phyloP scores from a whole-genome alignment of 2,113 vertebrate genomes.

The Anseranas semipalmata region DNA sequence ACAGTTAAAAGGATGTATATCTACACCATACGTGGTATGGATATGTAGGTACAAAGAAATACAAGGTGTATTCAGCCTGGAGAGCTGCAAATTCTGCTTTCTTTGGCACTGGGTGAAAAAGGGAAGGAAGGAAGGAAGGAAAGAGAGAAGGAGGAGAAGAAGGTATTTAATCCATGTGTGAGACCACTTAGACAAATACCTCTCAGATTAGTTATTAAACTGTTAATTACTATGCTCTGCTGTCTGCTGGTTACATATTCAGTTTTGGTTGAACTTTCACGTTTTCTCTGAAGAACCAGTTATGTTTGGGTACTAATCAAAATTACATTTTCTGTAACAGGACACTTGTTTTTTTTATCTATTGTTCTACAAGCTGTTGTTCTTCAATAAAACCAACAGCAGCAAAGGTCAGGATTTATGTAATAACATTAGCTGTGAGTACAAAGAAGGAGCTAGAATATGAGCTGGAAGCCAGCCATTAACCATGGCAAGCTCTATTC shows the following conservation, averaged over 20 bases:
- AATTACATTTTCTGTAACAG: neutral
- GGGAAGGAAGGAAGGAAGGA: neutral
- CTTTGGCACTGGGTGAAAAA: neutral
- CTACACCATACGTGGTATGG: neutral
- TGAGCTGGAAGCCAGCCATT: neutral
- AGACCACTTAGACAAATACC: neutral
- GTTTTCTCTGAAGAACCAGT: neutral
- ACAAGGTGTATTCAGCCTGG: neutral
- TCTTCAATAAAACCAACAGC: neutral
- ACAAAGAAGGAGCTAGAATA: neutral
- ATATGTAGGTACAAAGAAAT: neutral
- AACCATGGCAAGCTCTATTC: neutral
- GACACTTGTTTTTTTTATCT: neutral
- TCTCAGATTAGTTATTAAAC: neutral
- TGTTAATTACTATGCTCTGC: neutral
- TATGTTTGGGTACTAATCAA: neutral
- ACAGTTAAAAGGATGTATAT: neutral
- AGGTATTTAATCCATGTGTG: neutral
- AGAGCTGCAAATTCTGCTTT: neutral
- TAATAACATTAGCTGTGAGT: neutral
- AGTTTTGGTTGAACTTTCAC: neutral
- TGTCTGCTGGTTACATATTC: neutral
- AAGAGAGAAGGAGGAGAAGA: neutral
- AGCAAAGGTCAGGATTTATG: slow-evolving; percentile 1
- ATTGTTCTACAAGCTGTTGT: neutral